A percentile compares a stretch with the other conserved stretches of the same genome.
phyloP scores from a whole-genome alignment of 1,140 invertebrate species.

The Pectinophora gossypiella region DNA sequence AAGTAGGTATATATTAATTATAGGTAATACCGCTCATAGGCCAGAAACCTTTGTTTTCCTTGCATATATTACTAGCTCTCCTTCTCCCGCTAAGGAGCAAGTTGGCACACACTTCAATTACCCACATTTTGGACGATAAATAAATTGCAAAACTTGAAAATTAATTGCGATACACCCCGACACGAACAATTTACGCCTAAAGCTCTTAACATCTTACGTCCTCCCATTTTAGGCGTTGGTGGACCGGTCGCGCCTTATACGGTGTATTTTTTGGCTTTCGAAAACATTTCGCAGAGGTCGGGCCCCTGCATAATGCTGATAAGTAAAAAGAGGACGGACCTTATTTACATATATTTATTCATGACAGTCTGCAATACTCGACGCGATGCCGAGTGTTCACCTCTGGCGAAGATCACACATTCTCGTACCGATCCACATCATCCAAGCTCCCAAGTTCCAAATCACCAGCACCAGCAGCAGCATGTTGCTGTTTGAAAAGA shows the following conservation, averaged over 20 bases:
- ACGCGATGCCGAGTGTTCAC: too few relatives aligned
- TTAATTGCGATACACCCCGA: slow-evolving; percentile 29
- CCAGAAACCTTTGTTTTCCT: too few relatives aligned
- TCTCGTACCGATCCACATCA: too few relatives aligned
- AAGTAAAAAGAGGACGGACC: neutral
- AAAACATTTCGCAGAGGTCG: slow-evolving; percentile 33
- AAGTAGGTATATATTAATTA: too few relatives aligned
- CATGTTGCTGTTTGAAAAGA: too few relatives aligned
- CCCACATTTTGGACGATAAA: slow-evolving; percentile 4
- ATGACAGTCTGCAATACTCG: too few relatives aligned
- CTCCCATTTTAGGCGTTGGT: slow-evolving; percentile 35
- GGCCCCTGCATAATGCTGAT: slow-evolving; percentile 5
- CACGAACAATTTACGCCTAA: slow-evolving; percentile 45
- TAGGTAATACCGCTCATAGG: too few relatives aligned
- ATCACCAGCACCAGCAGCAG: too few relatives aligned
- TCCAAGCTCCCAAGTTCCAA: too few relatives aligned
- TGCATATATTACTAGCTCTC: too few relatives aligned
- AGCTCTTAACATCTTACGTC: slow-evolving; percentile 39
- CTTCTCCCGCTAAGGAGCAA: too few relatives aligned
- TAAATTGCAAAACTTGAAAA: slow-evolving; percentile 28
- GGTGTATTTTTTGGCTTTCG: slow-evolving; percentile 56
- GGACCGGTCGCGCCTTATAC: slow-evolving; percentile 45
- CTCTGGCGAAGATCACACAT: too few relatives aligned
- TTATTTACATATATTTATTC: slow-evolving; percentile 5
- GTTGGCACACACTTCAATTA: neutral